Evolutionary conservation across 2,113 vertebrate genomes (phyloP).

Genomic region (Anhinga anhinga): DNA sequence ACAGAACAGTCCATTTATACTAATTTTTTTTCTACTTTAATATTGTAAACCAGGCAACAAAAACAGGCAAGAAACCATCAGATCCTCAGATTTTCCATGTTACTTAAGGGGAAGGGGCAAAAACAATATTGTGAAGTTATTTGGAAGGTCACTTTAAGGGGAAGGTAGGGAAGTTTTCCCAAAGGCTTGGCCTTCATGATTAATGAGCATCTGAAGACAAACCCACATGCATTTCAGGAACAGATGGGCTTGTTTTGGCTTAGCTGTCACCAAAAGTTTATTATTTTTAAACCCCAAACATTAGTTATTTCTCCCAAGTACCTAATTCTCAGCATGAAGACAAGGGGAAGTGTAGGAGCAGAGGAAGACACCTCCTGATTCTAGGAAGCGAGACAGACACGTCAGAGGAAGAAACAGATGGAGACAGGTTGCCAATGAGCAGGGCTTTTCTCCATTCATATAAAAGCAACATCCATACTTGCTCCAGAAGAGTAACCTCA

Average conservation of each 20-base stretch:
- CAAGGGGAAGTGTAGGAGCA: neutral
- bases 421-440: neutral
- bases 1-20: neutral
- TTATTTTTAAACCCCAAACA: neutral
- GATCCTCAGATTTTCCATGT: neutral
- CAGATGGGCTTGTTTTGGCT: conserved; percentile 38
- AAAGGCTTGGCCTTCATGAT: neutral
- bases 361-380: neutral
- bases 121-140: neutral
- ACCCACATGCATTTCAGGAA: neutral
- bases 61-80: neutral
- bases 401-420: neutral
- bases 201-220: neutral
- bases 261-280: neutral
- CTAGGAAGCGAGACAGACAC: neutral
- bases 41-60: neutral
- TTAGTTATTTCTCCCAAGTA: neutral
- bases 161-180: neutral
- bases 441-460: neutral
- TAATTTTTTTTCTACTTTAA: neutral
- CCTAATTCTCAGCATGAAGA: neutral
- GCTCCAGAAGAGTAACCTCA: neutral
- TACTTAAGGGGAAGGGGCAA: neutral
- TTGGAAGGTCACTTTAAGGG: neutral
- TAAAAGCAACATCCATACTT: neutral